Conservation (phyloP, 2,113 vertebrate species). For the Cricetomys ansorgei region DNA sequence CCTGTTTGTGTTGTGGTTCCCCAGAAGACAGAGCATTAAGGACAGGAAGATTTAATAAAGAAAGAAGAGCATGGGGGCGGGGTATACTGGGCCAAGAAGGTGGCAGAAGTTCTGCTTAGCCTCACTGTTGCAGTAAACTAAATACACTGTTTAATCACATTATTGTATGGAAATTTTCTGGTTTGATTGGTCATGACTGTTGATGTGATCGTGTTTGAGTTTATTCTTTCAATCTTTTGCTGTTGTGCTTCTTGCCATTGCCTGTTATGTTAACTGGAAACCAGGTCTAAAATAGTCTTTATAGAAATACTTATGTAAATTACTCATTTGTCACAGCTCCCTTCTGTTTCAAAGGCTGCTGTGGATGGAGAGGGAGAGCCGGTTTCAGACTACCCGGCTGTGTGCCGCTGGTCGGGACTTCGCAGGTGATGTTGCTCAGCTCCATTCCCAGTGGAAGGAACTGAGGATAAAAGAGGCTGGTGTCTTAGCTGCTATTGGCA, state of each 20-base stretch:
- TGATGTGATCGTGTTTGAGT: not conserved
- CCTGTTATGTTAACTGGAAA: not conserved
- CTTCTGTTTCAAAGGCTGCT: not conserved
- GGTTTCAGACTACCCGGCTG: not conserved
- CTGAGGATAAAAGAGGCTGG: not conserved
- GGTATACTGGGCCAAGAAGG: not conserved
- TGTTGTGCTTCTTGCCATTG: not conserved
- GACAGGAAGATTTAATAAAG: conserved; percentile 41
- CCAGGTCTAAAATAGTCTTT: not conserved
- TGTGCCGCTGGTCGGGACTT: not conserved
- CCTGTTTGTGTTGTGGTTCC: conserved; percentile 53
- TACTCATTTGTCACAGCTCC: not conserved
- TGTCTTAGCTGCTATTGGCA: not conserved
- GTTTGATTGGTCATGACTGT: not conserved
- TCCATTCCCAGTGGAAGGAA: not conserved
- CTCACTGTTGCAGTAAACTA: not conserved
- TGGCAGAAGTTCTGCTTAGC: not conserved
- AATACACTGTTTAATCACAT: not conserved
- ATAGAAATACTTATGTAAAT: not conserved
- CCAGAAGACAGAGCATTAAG: not conserved
- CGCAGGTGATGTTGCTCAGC: not conserved
- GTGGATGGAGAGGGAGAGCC: accelerated
- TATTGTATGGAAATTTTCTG: not conserved
- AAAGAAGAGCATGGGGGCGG: not conserved
- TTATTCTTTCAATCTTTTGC: not conserved